phyloP scores from a whole-genome alignment of 37 sponge, comb jelly and placozoan genomes.

The Axinella damicornis region DNA sequence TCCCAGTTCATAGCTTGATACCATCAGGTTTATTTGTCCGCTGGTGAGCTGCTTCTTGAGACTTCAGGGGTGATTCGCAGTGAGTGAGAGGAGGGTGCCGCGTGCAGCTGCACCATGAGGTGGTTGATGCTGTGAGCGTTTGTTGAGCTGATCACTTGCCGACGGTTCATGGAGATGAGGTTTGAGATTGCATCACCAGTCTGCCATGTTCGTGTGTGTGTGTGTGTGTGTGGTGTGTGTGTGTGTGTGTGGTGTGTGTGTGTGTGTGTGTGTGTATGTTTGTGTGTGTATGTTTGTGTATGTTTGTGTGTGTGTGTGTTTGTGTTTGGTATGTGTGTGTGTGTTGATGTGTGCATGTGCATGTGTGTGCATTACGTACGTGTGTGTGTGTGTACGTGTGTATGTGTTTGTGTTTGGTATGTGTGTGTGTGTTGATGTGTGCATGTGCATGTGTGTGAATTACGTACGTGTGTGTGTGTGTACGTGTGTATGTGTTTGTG shows the following conservation, averaged over 20 bases:
- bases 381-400: too few relatives aligned
- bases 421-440: neutral
- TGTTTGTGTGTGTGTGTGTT: neutral
- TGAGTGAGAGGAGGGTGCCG: neutral
- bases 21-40: too few relatives aligned
- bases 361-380: too few relatives aligned
- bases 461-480: neutral
- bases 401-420: too few relatives aligned
- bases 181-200: slow-evolving; percentile 41
- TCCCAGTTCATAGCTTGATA: too few relatives aligned
- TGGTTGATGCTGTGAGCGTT: slow-evolving; percentile 9
- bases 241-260: neutral
- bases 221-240: neutral
- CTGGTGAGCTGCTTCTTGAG: too few relatives aligned
- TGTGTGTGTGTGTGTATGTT: too few relatives aligned
- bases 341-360: too few relatives aligned
- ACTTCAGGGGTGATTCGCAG: too few relatives aligned
- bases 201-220: too few relatives aligned
- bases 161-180: slow-evolving; percentile 26
- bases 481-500: too few relatives aligned
- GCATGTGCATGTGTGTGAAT: slow-evolving; percentile 1
- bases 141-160: neutral
- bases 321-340: too few relatives aligned
- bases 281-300: neutral
- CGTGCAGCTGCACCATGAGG: slow-evolving; percentile 21